These are phyloP conservation scores for Drosophila trapezifrons DNA, from an alignment of 1,140 invertebrate genomes.

Conservation along the genomic window DNA sequence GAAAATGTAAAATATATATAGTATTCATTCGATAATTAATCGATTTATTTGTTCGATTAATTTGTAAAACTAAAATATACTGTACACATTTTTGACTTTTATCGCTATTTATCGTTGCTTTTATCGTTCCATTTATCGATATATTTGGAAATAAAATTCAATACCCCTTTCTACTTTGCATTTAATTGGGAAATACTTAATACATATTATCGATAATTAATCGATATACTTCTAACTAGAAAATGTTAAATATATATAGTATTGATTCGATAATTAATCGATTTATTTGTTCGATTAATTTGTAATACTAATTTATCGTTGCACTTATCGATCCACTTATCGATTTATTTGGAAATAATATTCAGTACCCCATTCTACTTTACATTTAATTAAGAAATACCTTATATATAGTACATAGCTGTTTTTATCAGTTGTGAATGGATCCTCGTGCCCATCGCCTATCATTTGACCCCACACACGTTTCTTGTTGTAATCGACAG, in stretches of 20 bases:
- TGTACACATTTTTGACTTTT: no score
- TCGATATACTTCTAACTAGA: no score
- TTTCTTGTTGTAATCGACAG: background rate
- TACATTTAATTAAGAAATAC: background rate
- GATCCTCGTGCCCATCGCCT: constrained; percentile 1
- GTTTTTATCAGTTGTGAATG: background rate
- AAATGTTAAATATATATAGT: no score
- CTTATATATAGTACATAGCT: background rate
- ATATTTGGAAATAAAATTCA: no score
- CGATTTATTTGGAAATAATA: background rate
- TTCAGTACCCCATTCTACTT: no score
- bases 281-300: background rate
- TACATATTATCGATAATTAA: background rate
- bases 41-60: background rate
- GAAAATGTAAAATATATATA: no score
- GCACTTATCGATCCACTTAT: background rate
- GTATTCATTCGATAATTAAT: background rate
- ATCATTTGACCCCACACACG: background rate
- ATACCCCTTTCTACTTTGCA: no score
- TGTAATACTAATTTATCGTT: no score
- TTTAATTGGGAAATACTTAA: no score
- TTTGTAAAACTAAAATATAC: no score
- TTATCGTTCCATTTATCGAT: no score
- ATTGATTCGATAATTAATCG: background rate
- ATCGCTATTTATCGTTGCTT: no score